phyloP scores from a whole-genome alignment of 2,888 invertebrate genomes.

The Muscina levida region DNA sequence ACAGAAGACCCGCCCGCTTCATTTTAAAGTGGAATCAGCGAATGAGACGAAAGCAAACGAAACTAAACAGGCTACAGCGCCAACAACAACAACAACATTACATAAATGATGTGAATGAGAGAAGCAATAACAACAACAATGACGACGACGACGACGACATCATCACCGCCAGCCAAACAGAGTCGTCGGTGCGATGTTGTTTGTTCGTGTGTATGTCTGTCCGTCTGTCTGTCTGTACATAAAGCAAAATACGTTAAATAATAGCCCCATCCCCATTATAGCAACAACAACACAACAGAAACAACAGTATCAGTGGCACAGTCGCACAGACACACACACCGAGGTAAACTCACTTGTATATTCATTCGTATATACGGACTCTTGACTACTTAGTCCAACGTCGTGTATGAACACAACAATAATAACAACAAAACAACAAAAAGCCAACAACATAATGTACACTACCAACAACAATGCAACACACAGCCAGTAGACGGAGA shows the following conservation, averaged over 20 bases:
- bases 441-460: conserved; percentile 32
- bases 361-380: conserved; percentile 12
- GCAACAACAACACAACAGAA: conserved; percentile 42
- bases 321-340: conserved; percentile 15
- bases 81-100: conserved; percentile 47
- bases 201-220: conserved; percentile 18
- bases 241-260: conserved; percentile 42
- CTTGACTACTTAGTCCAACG: conserved; percentile 22
- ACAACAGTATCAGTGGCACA: conserved; percentile 27
- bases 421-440: conserved; percentile 42
- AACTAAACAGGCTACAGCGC: conserved; percentile 34
- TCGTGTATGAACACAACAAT: conserved; percentile 33
- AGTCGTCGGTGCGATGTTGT: conserved; percentile 26
- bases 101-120: conserved; percentile 43
- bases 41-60: conserved; percentile 69
- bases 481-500: conserved; percentile 20
- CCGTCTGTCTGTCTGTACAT: conserved; percentile 10
- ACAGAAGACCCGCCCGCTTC: conserved; percentile 69
- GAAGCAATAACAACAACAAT: conserved; percentile 61
- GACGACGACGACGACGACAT: too few relatives aligned
- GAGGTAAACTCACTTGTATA: neutral
- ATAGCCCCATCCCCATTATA: conserved; percentile 61
- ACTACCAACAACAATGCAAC: conserved; percentile 39
- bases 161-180: conserved; percentile 51
- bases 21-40: conserved; percentile 67